Percentiles rank a stretch among this genome's conserved stretches.
phyloP scores from a whole-genome alignment of 2,113 vertebrate genomes.

The Indri indri region DNA sequence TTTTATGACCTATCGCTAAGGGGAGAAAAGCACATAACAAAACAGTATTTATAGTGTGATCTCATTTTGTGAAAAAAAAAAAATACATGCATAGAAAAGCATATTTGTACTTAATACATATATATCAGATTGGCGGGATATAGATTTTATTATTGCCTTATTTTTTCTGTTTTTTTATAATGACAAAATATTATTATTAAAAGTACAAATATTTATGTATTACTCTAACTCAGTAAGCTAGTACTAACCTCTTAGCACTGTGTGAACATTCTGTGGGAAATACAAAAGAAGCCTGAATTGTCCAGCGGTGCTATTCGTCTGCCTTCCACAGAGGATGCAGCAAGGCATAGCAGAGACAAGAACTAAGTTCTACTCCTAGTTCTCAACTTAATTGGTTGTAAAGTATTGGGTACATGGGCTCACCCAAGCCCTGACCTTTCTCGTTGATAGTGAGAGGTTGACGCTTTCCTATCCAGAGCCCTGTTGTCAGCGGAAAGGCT shows the following conservation, averaged over 20 bases:
- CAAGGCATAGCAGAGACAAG: not conserved
- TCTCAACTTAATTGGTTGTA: not conserved
- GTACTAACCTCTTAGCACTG: not conserved
- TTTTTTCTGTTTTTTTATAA: not conserved
- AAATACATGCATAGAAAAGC: not conserved
- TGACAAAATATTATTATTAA: not conserved
- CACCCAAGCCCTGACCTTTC: not conserved
- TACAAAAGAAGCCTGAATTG: not conserved
- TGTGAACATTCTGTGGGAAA: not conserved
- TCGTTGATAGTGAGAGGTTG: not conserved
- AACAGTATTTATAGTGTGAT: not conserved
- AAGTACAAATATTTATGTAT: not conserved
- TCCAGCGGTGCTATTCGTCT: not conserved
- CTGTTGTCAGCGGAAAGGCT: not conserved
- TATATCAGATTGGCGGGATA: not conserved
- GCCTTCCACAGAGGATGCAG: not conserved
- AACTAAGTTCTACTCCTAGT: not conserved
- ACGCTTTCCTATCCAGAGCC: not conserved
- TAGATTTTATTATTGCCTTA: not conserved
- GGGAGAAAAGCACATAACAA: not conserved
- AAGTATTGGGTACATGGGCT: not conserved
- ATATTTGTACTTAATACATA: not conserved
- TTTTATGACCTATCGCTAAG: not conserved
- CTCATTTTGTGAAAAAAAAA: not conserved
- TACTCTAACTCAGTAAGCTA: not conserved